phyloP scores from a whole-genome alignment of 2,888 invertebrate genomes.

The Nebria salina region DNA sequence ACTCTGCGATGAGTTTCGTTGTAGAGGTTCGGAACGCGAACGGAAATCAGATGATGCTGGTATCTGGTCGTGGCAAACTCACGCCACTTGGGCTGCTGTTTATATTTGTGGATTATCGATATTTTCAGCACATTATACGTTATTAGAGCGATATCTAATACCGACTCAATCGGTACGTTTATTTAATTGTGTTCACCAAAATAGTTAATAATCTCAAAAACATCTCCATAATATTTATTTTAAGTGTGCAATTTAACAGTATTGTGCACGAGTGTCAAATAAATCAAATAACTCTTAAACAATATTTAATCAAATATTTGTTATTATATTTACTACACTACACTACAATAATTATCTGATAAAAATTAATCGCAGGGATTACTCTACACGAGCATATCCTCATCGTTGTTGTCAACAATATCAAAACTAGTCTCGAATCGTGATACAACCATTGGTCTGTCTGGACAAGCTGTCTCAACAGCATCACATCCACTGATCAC shows the following conservation, averaged over 20 bases:
- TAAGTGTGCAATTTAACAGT: background rate
- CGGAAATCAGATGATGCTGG: conserved; percentile 59
- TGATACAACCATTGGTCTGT: conserved; percentile 53
- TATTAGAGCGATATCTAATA: conserved; percentile 61
- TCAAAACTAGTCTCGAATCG: conserved; percentile 65
- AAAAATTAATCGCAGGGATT: conserved; percentile 49
- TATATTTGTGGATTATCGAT: conserved; percentile 66
- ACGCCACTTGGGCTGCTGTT: conserved; percentile 67
- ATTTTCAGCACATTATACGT: conserved; percentile 66
- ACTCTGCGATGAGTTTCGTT: conserved; percentile 70
- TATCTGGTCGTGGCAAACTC: conserved; percentile 64
- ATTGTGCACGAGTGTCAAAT: background rate
- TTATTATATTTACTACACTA: too few relatives aligned
- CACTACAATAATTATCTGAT: background rate
- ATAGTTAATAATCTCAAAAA: background rate
- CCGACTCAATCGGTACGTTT: conserved; percentile 54
- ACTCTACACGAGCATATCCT: conserved; percentile 53
- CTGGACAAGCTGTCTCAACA: conserved; percentile 46
- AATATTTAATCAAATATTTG: too few relatives aligned
- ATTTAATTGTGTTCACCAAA: background rate
- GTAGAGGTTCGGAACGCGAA: conserved; percentile 65
- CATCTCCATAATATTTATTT: too few relatives aligned
- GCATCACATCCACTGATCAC: conserved; percentile 44
- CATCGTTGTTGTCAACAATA: conserved; percentile 64
- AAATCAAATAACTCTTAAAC: background rate